Evolutionary conservation across 2,888 invertebrate genomes (phyloP).

Genomic region (Yponomeuta malinellus): DNA sequence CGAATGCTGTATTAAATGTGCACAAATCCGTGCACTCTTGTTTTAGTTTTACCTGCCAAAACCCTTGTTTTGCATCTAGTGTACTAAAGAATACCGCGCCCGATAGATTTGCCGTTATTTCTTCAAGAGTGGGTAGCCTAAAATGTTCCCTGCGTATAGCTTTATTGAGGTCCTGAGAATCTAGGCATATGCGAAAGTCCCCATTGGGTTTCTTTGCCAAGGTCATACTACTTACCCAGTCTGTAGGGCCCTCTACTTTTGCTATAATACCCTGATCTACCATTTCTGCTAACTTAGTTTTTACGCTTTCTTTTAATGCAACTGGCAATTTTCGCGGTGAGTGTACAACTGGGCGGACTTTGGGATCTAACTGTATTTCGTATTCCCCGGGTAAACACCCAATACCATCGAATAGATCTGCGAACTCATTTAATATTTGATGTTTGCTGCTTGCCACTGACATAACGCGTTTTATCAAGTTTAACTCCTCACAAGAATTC

Average conservation of each 20-base stretch:
- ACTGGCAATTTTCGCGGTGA: conserved; percentile 26
- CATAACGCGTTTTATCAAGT: conserved; percentile 22
- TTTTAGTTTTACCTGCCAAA: too few relatives aligned
- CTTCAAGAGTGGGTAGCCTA: too few relatives aligned
- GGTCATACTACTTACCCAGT: too few relatives aligned
- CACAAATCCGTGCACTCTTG: conserved; percentile 12
- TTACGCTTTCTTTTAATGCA: conserved; percentile 23
- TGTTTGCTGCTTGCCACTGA: neutral
- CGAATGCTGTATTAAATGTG: conserved; percentile 13
- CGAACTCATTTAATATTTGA: conserved; percentile 18
- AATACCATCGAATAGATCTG: too few relatives aligned
- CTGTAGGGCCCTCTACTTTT: conserved; percentile 26
- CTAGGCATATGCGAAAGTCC: too few relatives aligned
- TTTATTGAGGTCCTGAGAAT: too few relatives aligned
- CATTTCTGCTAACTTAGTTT: conserved; percentile 24
- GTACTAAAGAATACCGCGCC: too few relatives aligned
- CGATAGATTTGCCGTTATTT: too few relatives aligned
- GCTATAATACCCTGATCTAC: conserved; percentile 22
- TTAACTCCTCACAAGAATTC: conserved; percentile 22
- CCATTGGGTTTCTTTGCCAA: too few relatives aligned
- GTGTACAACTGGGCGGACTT: conserved; percentile 23
- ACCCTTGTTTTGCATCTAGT: too few relatives aligned
- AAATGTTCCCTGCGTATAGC: too few relatives aligned
- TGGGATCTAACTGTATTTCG: conserved; percentile 20
- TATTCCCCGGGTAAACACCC: too few relatives aligned